phyloP scores from a whole-genome alignment of 1,140 invertebrate species.

The Prorops nasuta region DNA sequence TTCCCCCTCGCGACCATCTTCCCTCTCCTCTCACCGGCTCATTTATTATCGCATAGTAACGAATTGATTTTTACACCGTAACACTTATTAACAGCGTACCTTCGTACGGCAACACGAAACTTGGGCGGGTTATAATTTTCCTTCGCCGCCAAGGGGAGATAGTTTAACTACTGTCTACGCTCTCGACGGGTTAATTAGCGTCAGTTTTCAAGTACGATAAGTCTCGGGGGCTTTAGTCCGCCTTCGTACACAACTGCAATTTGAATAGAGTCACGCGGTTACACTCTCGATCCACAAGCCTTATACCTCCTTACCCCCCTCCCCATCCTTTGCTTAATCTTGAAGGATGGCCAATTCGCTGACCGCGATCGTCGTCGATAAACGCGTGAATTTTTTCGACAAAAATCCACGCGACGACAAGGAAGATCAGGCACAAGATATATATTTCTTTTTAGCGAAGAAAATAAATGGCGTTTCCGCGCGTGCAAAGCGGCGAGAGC shows the following conservation, averaged over 20 bases:
- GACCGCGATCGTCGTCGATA: conserved; percentile 5
- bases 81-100: neutral
- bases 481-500: no score
- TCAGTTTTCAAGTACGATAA: conserved; percentile 32
- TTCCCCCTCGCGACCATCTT: conserved; percentile 26
- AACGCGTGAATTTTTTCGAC: neutral
- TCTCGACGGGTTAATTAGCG: conserved; percentile 26
- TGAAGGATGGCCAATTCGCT: conserved; percentile 2
- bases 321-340: no score
- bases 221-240: conserved; percentile 24
- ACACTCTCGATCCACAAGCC: no score
- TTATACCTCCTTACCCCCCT: no score
- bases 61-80: no score
- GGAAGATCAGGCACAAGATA: no score
- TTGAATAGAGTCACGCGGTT: conserved; percentile 33
- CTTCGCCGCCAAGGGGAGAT: conserved; percentile 13
- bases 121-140: conserved; percentile 20
- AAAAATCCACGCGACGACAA: no score
- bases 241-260: conserved; percentile 21
- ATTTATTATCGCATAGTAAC: no score
- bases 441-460: no score
- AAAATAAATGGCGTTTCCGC: no score
- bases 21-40: conserved; percentile 24
- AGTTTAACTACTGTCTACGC: conserved; percentile 21
- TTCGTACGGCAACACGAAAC: conserved; percentile 11